phyloP scores from a whole-genome alignment of 2,113 vertebrate species.

The Aviceda subcristata region DNA sequence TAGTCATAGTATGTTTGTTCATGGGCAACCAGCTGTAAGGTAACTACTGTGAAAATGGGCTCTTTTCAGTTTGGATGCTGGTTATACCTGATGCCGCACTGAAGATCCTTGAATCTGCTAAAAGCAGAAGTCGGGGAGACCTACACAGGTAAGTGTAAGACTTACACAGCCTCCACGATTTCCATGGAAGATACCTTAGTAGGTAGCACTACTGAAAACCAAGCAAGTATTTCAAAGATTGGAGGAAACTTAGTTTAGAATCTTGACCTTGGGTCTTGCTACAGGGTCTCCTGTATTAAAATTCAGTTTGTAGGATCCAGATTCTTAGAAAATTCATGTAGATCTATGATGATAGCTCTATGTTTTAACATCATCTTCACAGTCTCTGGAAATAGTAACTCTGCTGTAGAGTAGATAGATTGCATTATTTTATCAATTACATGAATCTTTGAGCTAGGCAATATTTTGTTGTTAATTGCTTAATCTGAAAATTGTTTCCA shows the following conservation, averaged over 20 bases:
- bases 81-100: background rate
- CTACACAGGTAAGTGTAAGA: background rate
- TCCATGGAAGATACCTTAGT: background rate
- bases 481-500: background rate
- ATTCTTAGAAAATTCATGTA: background rate
- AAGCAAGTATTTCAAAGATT: background rate
- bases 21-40: background rate
- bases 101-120: background rate
- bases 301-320: background rate
- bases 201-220: background rate
- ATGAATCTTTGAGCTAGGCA: background rate
- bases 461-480: background rate
- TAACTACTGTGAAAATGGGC: background rate
- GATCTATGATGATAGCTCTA: background rate
- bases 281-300: background rate
- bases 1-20: background rate
- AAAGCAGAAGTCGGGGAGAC: background rate
- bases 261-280: background rate
- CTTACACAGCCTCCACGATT: background rate
- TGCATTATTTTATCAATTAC: background rate
- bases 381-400: background rate
- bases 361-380: background rate
- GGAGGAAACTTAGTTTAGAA: background rate
- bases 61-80: background rate
- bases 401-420: background rate